Conservation (phyloP, 2,888 invertebrate genomes). For the Teleogryllus oceanicus region DNA sequence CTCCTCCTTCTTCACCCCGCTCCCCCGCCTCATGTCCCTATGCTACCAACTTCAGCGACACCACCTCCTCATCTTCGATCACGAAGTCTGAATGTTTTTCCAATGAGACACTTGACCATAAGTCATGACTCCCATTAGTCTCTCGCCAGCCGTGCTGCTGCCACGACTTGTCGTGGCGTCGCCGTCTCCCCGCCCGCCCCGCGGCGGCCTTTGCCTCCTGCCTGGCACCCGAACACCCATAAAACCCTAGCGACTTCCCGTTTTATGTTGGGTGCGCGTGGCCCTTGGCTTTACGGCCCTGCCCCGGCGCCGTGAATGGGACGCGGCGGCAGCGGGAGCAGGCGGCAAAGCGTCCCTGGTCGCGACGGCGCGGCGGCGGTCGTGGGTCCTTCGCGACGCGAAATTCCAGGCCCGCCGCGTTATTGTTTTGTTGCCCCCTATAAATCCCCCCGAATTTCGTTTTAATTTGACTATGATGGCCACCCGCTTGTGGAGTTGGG, state of each 20-base stretch:
- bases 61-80: too few relatives aligned
- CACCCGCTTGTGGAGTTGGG: neutral
- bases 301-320: slow-evolving; percentile 1
- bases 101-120: too few relatives aligned
- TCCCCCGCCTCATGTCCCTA: neutral
- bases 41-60: too few relatives aligned
- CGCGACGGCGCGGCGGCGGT: neutral
- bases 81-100: too few relatives aligned
- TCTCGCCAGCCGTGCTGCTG: too few relatives aligned
- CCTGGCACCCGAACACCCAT: slow-evolving; percentile 1
- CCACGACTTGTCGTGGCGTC: too few relatives aligned
- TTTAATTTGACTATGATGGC: slow-evolving; percentile 6
- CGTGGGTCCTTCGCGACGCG: neutral
- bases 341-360: neutral
- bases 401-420: neutral
- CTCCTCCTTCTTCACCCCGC: neutral
- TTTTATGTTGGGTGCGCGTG: slow-evolving; percentile 18
- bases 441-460: neutral
- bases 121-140: too few relatives aligned
- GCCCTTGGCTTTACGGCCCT: neutral
- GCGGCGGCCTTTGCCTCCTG: neutral
- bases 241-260: slow-evolving; percentile 3
- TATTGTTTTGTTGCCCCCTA: neutral
- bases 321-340: neutral
- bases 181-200: too few relatives aligned